Evolutionary conservation across 2,113 vertebrate species (phyloP).

Genomic region (Hemiscyllium ocellatum): DNA sequence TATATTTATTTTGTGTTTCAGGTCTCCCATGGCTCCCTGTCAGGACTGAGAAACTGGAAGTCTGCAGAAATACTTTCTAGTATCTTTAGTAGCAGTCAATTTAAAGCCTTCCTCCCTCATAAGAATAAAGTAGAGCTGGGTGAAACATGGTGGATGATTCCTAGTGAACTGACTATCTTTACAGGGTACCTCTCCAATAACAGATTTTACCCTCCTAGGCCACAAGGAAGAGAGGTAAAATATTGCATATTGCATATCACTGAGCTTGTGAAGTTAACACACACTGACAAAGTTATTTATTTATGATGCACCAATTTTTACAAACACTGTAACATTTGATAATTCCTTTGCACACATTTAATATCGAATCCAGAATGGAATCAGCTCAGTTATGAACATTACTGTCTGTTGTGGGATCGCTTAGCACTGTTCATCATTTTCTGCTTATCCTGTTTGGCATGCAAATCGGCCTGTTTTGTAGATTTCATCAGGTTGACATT

Average conservation of each 20-base stretch:
- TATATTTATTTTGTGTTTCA: constrained; percentile 45
- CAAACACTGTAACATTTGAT: background rate
- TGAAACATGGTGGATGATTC: constrained; percentile 88
- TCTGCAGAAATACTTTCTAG: constrained; percentile 60
- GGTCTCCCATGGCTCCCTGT: constrained; percentile 80
- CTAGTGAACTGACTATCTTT: constrained; percentile 88
- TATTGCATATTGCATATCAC: background rate
- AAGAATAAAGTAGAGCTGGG: constrained; percentile 70
- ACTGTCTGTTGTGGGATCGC: background rate
- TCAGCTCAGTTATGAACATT: background rate
- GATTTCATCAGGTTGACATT: too few relatives aligned
- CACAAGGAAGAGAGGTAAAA: constrained; percentile 87
- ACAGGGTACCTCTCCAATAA: constrained; percentile 92
- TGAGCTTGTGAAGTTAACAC: background rate
- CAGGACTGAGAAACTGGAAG: constrained; percentile 81
- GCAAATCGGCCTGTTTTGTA: too few relatives aligned
- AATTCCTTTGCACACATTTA: background rate
- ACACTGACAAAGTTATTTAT: background rate
- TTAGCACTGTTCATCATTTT: too few relatives aligned
- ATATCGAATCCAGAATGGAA: background rate
- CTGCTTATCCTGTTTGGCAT: too few relatives aligned
- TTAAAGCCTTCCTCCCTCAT: constrained; percentile 79
- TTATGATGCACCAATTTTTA: background rate
- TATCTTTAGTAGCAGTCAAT: constrained; percentile 68
- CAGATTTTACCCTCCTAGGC: constrained; percentile 81